These are phyloP conservation scores for Pegoplata infirma DNA, from an alignment of 2,888 invertebrate species.

Conservation along the genomic window DNA sequence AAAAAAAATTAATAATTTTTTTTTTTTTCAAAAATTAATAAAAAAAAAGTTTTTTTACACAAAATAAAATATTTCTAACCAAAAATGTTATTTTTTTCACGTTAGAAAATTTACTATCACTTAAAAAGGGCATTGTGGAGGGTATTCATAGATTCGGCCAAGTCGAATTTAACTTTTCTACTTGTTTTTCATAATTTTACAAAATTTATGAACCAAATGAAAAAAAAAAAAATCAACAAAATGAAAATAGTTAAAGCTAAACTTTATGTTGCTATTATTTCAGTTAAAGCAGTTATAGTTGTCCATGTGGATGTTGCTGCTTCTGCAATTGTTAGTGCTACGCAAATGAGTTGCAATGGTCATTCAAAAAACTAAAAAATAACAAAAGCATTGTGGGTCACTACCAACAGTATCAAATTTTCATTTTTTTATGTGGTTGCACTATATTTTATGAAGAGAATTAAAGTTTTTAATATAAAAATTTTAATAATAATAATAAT, in stretches of 20 bases:
- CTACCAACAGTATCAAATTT: constrained; percentile 1
- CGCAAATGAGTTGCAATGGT: constrained; percentile 22
- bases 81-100: too few species aligned
- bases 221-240: constrained; percentile 13
- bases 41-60: too few species aligned
- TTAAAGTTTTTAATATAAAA: too few species aligned
- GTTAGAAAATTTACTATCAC: too few species aligned
- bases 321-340: too few species aligned
- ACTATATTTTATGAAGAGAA: not conserved
- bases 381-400: constrained; percentile 19
- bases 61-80: too few species aligned
- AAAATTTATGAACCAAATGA: constrained; percentile 44
- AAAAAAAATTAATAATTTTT: too few species aligned
- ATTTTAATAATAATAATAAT: too few species aligned
- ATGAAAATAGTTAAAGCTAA: constrained; percentile 21
- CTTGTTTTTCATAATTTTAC: constrained; percentile 16
- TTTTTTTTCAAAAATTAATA: too few species aligned
- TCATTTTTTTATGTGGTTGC: not conserved
- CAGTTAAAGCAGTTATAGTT: not conserved
- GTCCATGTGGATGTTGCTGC: constrained; percentile 6
- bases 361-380: not conserved
- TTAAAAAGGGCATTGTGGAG: too few species aligned
- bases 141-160: too few species aligned
- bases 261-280: constrained; percentile 23
- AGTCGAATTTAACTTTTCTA: too few species aligned